Conservation (phyloP, 2,113 vertebrate species). For the Sula dactylatra region DNA sequence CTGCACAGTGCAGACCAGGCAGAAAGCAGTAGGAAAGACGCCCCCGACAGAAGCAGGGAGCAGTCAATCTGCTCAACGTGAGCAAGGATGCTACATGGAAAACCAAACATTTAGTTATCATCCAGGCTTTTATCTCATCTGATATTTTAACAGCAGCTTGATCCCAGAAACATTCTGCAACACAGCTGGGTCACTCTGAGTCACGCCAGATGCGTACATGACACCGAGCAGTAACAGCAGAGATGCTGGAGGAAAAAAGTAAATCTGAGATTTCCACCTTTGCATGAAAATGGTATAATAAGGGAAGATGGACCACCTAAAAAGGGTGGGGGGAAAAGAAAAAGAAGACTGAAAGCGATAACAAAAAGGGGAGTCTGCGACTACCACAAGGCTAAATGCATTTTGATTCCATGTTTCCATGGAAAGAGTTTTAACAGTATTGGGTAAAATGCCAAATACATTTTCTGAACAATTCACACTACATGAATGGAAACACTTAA, state of each 20-base stretch:
- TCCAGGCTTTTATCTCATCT: neutral
- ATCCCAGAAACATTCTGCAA: neutral
- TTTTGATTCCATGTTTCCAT: neutral
- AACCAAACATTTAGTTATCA: neutral
- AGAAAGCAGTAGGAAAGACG: neutral
- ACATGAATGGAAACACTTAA: neutral
- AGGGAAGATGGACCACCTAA: neutral
- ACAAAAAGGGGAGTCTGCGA: neutral
- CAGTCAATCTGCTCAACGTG: neutral
- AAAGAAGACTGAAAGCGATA: neutral
- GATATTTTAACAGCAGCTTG: neutral
- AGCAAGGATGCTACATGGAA: neutral
- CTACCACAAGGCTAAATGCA: neutral
- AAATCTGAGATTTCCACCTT: neutral
- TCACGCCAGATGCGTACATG: neutral
- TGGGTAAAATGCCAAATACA: neutral
- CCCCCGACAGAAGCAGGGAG: neutral
- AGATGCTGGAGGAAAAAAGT: neutral
- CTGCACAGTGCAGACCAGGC: neutral
- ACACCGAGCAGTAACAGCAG: neutral
- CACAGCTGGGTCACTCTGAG: neutral
- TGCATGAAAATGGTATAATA: neutral
- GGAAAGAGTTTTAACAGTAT: neutral
- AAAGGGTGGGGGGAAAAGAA: neutral
- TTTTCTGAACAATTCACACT: neutral